These are phyloP conservation scores for Macquaria australasica DNA, from an alignment of 2,113 vertebrate species.

Conservation along the genomic window DNA sequence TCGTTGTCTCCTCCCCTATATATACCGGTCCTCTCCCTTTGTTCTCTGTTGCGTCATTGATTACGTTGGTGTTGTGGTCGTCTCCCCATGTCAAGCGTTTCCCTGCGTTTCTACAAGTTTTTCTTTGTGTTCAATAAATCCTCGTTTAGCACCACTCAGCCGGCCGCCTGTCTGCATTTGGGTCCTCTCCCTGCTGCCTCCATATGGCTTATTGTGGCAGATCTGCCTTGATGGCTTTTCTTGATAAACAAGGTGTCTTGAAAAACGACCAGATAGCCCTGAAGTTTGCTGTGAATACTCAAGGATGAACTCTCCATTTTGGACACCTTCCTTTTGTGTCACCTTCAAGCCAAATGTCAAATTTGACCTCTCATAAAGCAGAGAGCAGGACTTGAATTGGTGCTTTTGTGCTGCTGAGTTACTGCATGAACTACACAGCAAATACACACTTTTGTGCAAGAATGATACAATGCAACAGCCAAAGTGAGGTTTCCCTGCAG, in stretches of 20 bases:
- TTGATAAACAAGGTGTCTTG: neutral
- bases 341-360: neutral
- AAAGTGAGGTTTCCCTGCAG: neutral
- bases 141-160: too few relatives aligned
- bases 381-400: neutral
- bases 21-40: too few relatives aligned
- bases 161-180: too few relatives aligned
- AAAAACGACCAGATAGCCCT: neutral
- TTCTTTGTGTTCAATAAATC: too few relatives aligned
- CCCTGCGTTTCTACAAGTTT: too few relatives aligned
- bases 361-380: neutral
- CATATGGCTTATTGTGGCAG: too few relatives aligned
- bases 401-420: neutral
- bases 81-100: too few relatives aligned
- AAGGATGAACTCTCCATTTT: neutral
- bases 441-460: neutral
- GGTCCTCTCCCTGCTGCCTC: too few relatives aligned
- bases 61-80: too few relatives aligned
- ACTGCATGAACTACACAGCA: neutral
- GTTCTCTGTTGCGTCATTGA: too few relatives aligned
- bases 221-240: too few relatives aligned
- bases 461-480: neutral
- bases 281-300: neutral
- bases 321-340: neutral
- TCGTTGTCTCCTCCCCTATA: too few relatives aligned